phyloP scores from a whole-genome alignment of 2,888 invertebrate genomes.

The Myathropa florea region DNA sequence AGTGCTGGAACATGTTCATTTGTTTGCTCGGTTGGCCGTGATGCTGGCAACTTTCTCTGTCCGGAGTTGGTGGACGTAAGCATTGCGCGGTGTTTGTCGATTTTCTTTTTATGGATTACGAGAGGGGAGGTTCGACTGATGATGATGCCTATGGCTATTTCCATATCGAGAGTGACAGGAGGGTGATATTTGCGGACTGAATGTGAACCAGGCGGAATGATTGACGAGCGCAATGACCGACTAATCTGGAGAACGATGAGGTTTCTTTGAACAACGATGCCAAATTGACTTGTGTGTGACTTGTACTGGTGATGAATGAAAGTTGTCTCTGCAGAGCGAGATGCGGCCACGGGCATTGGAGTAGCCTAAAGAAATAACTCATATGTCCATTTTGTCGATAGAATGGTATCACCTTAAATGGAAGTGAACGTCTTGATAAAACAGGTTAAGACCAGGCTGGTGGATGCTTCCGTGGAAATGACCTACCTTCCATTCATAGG shows the following conservation, averaged over 20 bases:
- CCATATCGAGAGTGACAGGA: slow-evolving; percentile 51
- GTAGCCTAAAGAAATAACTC: not conserved
- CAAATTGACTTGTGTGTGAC: not conserved
- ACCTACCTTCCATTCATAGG: no score
- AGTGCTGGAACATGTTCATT: not conserved
- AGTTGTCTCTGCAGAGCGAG: not conserved
- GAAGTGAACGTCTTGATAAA: not conserved
- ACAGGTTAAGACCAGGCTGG: no score
- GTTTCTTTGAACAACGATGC: not conserved
- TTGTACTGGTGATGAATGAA: not conserved
- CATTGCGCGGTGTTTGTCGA: slow-evolving; percentile 26
- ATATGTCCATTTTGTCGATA: not conserved
- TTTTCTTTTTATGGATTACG: slow-evolving; percentile 60
- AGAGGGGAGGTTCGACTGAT: not conserved
- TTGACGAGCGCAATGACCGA: not conserved
- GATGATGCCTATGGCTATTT: slow-evolving; percentile 30
- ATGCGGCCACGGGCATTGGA: not conserved
- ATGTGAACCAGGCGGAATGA: slow-evolving; percentile 15
- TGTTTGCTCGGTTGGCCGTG: slow-evolving; percentile 28
- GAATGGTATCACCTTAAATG: not conserved
- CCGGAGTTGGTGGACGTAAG: slow-evolving; percentile 6
- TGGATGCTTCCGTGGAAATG: not conserved
- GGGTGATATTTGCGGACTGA: not conserved
- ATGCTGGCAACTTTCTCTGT: not conserved
- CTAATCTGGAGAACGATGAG: not conserved